A percentile compares a stretch with the other conserved stretches of the same genome.
These are phyloP conservation scores for Drosophila chauvacae DNA, from an alignment of 1,140 invertebrate species.

Conservation along the genomic window DNA sequence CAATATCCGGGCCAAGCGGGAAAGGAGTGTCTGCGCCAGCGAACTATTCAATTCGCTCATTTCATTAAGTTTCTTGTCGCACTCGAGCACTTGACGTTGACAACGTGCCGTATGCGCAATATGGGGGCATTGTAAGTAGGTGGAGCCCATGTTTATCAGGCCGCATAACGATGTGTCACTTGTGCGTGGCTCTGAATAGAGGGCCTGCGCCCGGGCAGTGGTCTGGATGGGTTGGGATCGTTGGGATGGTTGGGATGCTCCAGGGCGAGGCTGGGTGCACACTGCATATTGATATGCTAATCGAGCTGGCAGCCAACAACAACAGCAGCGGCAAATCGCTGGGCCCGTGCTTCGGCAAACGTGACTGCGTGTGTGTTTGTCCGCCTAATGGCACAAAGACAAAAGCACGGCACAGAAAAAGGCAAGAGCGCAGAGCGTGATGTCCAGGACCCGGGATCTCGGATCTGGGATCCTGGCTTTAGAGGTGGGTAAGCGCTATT, in stretches of 20 bases:
- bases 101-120: conserved; percentile 74
- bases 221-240: neutral
- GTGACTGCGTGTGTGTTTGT: conserved; percentile 42
- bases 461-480: conserved; percentile 23
- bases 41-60: conserved; percentile 81
- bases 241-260: neutral
- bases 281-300: conserved; percentile 81
- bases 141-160: conserved; percentile 62
- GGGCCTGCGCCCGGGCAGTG: neutral
- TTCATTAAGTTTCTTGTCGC: conserved; percentile 77
- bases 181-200: conserved; percentile 48
- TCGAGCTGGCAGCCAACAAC: conserved; percentile 50
- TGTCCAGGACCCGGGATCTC: conserved; percentile 26
- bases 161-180: conserved; percentile 79
- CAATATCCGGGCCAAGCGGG: conserved; percentile 47
- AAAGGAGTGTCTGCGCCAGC: conserved; percentile 24
- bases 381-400: conserved; percentile 74
- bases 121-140: conserved; percentile 33
- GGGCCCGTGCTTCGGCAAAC: conserved; percentile 16
- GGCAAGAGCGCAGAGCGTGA: conserved; percentile 66
- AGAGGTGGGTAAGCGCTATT: conserved; percentile 71
- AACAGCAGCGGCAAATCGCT: conserved; percentile 25
- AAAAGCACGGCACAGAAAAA: conserved; percentile 66
- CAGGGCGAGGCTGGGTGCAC: conserved; percentile 12
- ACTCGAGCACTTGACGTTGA: conserved; percentile 64